Conservation (phyloP, 2,113 vertebrate genomes). For the Antennarius striatus region DNA sequence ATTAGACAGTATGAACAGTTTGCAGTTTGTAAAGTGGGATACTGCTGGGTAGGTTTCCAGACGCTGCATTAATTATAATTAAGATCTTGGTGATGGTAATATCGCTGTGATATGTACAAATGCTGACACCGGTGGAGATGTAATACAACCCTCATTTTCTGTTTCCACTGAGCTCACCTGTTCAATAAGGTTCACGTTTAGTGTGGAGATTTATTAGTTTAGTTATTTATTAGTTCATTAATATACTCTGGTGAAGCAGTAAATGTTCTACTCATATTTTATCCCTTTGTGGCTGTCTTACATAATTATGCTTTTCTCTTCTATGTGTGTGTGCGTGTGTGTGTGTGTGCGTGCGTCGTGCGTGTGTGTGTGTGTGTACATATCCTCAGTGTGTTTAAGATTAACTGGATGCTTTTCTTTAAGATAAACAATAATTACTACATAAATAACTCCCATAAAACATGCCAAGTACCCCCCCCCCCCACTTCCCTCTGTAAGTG, state of each 20-base stretch:
- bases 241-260: background rate
- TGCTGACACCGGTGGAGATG: background rate
- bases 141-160: slow-evolving; percentile 11
- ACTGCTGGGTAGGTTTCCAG: slow-evolving; percentile 20
- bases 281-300: background rate
- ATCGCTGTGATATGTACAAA: slow-evolving; percentile 5
- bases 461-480: background rate
- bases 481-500: background rate
- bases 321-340: no score
- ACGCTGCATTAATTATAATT: slow-evolving; percentile 20
- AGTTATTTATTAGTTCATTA: slow-evolving; percentile 8
- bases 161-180: slow-evolving; percentile 4
- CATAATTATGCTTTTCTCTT: no score
- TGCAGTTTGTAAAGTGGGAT: slow-evolving; percentile 12
- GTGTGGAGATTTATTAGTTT: background rate
- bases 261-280: background rate
- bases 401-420: no score
- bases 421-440: no score
- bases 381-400: no score
- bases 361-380: no score
- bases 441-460: no score
- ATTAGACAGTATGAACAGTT: slow-evolving; percentile 32
- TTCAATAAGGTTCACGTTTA: background rate
- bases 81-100: slow-evolving; percentile 27
- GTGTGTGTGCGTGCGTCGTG: no score